Percentiles rank a stretch among this genome's conserved stretches.
These are phyloP conservation scores for Palaemon carinicauda DNA, from an alignment of 1,140 invertebrate genomes.

Conservation along the genomic window DNA sequence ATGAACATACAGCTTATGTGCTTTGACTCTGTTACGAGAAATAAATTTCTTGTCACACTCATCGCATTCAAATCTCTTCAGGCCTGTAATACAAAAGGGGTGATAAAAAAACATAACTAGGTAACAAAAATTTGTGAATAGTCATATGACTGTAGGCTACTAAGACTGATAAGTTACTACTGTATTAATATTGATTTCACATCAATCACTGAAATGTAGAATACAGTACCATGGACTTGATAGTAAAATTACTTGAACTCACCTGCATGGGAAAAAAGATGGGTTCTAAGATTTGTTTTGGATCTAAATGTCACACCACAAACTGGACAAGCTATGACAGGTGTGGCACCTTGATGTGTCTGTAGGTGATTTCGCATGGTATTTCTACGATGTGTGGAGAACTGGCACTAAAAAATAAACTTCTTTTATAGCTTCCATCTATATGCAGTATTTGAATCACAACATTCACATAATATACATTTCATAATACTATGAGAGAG, in stretches of 20 bases:
- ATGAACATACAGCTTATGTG: conserved; percentile 36
- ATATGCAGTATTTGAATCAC: too few relatives aligned
- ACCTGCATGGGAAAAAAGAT: conserved; percentile 40
- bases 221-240: too few relatives aligned
- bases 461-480: too few relatives aligned
- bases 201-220: too few relatives aligned
- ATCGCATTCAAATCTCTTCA: conserved; percentile 34
- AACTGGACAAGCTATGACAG: conserved; percentile 36
- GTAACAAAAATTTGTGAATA: not conserved
- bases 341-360: conserved; percentile 13
- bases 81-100: not conserved
- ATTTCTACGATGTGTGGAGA: conserved; percentile 7
- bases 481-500: too few relatives aligned
- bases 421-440: not conserved
- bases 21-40: conserved; percentile 17
- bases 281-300: conserved; percentile 21
- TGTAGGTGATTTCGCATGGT: conserved; percentile 33
- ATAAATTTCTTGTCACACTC: conserved; percentile 47
- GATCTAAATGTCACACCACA: conserved; percentile 32
- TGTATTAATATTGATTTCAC: too few relatives aligned
- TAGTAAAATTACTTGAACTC: not conserved
- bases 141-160: not conserved
- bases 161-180: not conserved
- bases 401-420: conserved; percentile 20
- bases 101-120: not conserved